Percentiles rank a stretch among this genome's conserved stretches.
Conservation (phyloP, 92 coral and sea anemone species). For the Actinernus sp. region DNA sequence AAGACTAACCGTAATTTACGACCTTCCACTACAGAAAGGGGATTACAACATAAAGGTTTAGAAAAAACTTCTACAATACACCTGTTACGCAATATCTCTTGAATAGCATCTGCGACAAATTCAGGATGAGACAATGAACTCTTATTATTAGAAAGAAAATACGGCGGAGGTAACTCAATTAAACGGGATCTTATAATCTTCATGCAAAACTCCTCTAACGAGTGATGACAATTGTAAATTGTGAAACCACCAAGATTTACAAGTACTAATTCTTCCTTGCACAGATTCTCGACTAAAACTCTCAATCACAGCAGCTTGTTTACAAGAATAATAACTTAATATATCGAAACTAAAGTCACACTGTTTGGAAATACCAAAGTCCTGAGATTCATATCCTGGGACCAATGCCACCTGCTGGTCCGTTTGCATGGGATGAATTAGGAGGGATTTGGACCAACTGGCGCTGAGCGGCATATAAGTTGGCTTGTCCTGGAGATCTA, state of each 20-base stretch:
- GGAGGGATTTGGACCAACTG: too few relatives aligned
- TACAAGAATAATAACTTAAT: too few relatives aligned
- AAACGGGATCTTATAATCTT: slow-evolving; percentile 53
- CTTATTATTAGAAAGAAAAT: slow-evolving; percentile 38
- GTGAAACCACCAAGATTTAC: slow-evolving; percentile 49
- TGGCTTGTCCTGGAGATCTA: too few relatives aligned
- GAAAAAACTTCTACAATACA: slow-evolving; percentile 35
- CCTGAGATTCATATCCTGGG: too few relatives aligned
- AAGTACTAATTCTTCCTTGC: slow-evolving; percentile 14
- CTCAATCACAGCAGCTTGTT: too few relatives aligned
- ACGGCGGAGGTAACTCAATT: slow-evolving; percentile 29
- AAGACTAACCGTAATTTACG: slow-evolving; percentile 55
- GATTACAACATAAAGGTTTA: slow-evolving; percentile 59
- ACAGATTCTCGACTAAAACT: too few relatives aligned
- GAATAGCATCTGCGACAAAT: slow-evolving; percentile 48
- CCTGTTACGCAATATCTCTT: slow-evolving; percentile 25
- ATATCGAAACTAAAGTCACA: too few relatives aligned
- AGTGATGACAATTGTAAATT: slow-evolving; percentile 38
- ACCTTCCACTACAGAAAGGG: slow-evolving; percentile 57
- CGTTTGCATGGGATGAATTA: too few relatives aligned
- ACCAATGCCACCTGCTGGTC: too few relatives aligned
- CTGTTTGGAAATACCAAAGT: too few relatives aligned
- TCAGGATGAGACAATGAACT: slow-evolving; percentile 33
- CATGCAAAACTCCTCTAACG: slow-evolving; percentile 28
- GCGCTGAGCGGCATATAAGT: too few relatives aligned